Base-by-base conservation (phyloP, 2,113 vertebrate genomes). In the Tor tambroides region DNA sequence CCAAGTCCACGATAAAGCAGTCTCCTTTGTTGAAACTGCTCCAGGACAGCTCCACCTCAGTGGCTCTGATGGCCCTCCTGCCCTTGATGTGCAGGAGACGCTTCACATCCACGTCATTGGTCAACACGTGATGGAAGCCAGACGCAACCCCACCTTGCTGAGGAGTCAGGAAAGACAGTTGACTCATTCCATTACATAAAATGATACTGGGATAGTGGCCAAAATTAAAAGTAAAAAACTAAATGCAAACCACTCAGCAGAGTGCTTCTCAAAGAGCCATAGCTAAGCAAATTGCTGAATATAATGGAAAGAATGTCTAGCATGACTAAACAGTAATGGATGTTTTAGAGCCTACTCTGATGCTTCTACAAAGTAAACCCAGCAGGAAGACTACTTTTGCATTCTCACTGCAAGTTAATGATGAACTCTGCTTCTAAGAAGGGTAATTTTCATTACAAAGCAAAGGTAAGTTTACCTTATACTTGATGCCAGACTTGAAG, bases 401-500 rank as follows among this genome's bases (percentile, higher is more conserved):
- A 81, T 12, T 26, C 28, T 83, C 65, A 56, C 8, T 72, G 49
- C 6, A 26, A 56, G 67, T 41, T 75, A 72, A 84, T 43, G 32
- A 74, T 75, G 14, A 72, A 84, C 43, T 30, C 79, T 59, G 15
- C 30, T 75, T 77, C 41, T 35, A 35, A 77, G 61, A 78, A 46
- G n/a, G 14, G 11, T 63, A 4, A 49, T 76, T 38, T 49, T 14
- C 17, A 72, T 56, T 17, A 56, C 26, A n/a, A n/a, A 41, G 23
- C 10, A 80, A 59, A 71, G 46, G 19, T 4, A 21, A 38, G 21
- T 14, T 43, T 10, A 99, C 98, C 97, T 97, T 95, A 91, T 99
- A 99, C 86, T 97, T 98, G 91, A 99, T 92, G 76, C 97, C 97
- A 38, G 95, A 95, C 93, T 96, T 99, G 93, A 99, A 99, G 92